A percentile compares a stretch with the other conserved stretches of the same genome.
These are phyloP conservation scores for Drosophila atripex DNA, from an alignment of 2,888 invertebrate species.

Conservation along the genomic window DNA sequence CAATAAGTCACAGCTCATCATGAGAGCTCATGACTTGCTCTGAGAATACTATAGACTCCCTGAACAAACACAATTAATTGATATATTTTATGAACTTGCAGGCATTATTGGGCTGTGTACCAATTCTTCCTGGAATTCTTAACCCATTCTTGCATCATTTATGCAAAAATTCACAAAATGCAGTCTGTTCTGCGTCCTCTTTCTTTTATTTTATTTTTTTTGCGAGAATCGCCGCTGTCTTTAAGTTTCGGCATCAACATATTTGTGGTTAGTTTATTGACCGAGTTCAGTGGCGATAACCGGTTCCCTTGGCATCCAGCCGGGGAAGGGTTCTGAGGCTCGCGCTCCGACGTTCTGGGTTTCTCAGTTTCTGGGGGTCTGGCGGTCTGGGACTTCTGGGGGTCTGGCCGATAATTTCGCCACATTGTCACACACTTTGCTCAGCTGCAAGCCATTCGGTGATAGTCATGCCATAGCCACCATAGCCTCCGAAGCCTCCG, in stretches of 20 bases:
- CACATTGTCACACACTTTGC: slow-evolving; percentile 51
- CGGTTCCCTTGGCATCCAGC: slow-evolving; percentile 31
- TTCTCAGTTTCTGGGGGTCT: neutral
- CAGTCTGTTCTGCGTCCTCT: too few species aligned
- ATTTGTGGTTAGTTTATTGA: slow-evolving; percentile 65
- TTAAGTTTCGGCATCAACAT: slow-evolving; percentile 40
- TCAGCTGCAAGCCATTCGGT: neutral
- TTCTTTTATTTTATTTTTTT: too few species aligned
- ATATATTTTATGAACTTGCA: too few species aligned
- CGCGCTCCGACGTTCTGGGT: too few species aligned
- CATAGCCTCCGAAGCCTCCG: neutral
- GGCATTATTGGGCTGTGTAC: too few species aligned
- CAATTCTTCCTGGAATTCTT: too few species aligned
- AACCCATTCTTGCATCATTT: neutral
- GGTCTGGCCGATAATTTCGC: slow-evolving; percentile 51
- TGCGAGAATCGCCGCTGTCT: slow-evolving; percentile 7
- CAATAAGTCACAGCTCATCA: slow-evolving; percentile 21
- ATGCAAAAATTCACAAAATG: slow-evolving; percentile 24
- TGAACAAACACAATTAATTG: too few species aligned
- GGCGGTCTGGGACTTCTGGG: neutral
- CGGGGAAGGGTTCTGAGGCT: too few species aligned
- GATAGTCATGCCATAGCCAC: neutral
- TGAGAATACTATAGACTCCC: too few species aligned
- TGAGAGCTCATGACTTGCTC: slow-evolving; percentile 7
- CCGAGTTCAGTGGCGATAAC: slow-evolving; percentile 48